A percentile compares a stretch with the other conserved stretches of the same genome.
These are phyloP conservation scores for Hozukius guyotensis DNA, from an alignment of 2,797 vertebrate genomes.

Conservation along the genomic window DNA sequence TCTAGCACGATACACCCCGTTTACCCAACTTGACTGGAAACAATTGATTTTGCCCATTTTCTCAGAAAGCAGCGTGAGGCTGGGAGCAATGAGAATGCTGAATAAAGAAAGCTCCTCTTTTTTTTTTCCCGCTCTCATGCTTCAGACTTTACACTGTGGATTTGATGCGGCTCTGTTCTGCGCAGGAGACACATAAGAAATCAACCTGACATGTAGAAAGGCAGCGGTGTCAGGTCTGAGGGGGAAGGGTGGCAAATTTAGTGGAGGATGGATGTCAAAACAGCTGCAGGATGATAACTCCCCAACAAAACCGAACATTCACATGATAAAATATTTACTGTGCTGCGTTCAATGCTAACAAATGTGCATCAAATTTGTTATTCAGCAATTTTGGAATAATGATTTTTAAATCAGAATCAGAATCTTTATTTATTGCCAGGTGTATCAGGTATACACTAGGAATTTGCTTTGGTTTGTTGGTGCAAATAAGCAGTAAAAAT, in stretches of 20 bases:
- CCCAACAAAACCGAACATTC: neutral
- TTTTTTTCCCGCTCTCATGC: neutral
- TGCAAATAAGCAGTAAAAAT: no score
- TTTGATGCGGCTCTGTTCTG: conserved; percentile 18
- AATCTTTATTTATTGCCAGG: no score
- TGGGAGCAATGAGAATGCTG: conserved; percentile 37
- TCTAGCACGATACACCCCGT: conserved; percentile 50
- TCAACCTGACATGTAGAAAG: conserved; percentile 33
- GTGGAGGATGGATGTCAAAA: conserved; percentile 42
- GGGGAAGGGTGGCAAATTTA: neutral
- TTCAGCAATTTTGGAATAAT: neutral
- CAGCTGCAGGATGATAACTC: conserved; percentile 29
- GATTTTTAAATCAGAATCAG: neutral
- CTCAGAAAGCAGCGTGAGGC: conserved; percentile 38
- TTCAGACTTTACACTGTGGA: conserved; percentile 21
- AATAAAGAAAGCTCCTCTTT: conserved; percentile 43
- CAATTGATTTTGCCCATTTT: conserved; percentile 60
- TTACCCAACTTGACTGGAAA: conserved; percentile 65
- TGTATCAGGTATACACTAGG: accelerated
- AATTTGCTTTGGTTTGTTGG: no score
- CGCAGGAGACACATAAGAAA: conserved; percentile 18
- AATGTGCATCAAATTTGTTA: neutral
- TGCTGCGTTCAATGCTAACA: neutral
- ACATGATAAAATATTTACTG: neutral
- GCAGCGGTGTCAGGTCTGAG: conserved; percentile 26